Evolutionary conservation across 2,888 invertebrate genomes (phyloP), one percentile per base, ranked within the genome.

Genomic region (Lepidocyrtinus sp.): DNA sequence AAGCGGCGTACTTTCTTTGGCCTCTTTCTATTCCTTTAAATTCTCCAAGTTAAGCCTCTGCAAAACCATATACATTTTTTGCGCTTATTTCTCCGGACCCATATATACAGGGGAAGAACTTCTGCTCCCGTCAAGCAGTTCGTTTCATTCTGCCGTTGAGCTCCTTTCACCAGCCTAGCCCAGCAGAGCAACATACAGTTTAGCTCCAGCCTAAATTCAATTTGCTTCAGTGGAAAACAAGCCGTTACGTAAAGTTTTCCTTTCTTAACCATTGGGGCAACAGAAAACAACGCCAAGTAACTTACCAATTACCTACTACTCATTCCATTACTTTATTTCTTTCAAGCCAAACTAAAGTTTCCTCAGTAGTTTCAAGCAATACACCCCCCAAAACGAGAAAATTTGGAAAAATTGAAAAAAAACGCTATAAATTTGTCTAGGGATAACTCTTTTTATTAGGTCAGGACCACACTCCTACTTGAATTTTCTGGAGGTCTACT

Each of bases 61-160:
- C 36, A n/a, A n/a, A n/a, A n/a, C n/a, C n/a, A n/a, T n/a, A n/a
- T n/a, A n/a, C n/a, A n/a, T n/a, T n/a, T n/a, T n/a, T n/a, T n/a
- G n/a, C 36, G 36, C 5, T 7, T 50, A n/a, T 50, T 50, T 50
- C 17, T 50, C 50, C 17, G 50, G 50, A 7, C 2, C 5, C 50
- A 50, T 73, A 72, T 67, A 71, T 71, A 71, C 65, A 68, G 67
- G 68, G 78, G 72, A 59, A 64, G 24, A 74, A 79, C 68, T 69
- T 25, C 63, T 46, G 17, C 64, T 24, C 79, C 69, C 26, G 24
- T 26, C 65, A 65, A 77, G 71, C 73, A 79, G 73, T 79, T 50
- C 68, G 72, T 79, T 59, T 79, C 74, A 79, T 72, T 68, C 79
- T 59, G 73, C 73, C 79, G 79, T 79, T 74, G 79, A 79, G 79